Percentiles rank a stretch among this genome's conserved stretches.
These are phyloP conservation scores for Corynorhinus townsendii DNA, from an alignment of 2,113 vertebrate genomes.

Conservation along the genomic window DNA sequence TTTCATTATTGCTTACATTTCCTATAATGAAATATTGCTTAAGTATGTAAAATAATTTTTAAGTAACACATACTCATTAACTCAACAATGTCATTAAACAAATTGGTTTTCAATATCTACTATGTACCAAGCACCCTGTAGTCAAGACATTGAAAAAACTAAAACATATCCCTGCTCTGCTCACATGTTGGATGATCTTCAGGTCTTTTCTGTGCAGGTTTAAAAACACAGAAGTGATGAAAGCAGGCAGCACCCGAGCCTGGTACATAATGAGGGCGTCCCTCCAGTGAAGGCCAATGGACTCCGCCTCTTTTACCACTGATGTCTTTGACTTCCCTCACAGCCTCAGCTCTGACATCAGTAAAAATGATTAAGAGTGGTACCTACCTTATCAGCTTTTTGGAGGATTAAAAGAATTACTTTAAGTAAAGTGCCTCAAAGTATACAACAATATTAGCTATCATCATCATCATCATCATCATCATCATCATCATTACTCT, in stretches of 20 bases:
- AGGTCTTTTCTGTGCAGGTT: neutral
- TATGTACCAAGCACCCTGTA: neutral
- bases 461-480: no score
- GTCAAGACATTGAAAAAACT: neutral
- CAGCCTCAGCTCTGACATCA: neutral
- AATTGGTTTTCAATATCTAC: neutral
- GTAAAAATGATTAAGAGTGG: neutral
- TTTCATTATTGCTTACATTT: neutral
- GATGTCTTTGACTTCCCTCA: no score
- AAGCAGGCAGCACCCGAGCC: neutral
- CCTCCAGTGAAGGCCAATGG: neutral
- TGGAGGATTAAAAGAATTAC: neutral
- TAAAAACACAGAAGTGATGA: neutral
- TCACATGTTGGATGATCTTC: neutral
- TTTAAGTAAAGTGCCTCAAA: neutral
- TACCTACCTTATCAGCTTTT: neutral
- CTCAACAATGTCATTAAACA: neutral
- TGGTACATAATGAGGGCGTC: neutral
- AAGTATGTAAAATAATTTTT: neutral
- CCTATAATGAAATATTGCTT: neutral
- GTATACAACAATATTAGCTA: neutral
- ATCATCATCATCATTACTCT: neutral
- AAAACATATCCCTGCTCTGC: neutral
- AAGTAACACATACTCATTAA: neutral
- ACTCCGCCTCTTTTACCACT: neutral